These are phyloP conservation scores for Leucophenga maculata DNA, from an alignment of 2,888 invertebrate genomes.

Conservation along the genomic window DNA sequence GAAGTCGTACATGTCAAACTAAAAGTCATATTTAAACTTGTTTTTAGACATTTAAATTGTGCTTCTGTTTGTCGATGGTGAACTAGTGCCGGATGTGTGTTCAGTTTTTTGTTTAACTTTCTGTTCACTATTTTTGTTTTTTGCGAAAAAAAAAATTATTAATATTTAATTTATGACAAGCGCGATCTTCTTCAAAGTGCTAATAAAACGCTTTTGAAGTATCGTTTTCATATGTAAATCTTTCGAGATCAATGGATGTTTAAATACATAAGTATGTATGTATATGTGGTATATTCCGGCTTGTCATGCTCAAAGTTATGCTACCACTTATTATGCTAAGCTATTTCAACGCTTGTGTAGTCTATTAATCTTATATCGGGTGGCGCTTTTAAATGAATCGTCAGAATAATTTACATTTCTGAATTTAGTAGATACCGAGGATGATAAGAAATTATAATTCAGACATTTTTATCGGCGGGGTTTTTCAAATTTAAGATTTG, in stretches of 20 bases:
- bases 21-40: not conserved
- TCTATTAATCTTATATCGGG: not conserved
- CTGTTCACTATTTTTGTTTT: not conserved
- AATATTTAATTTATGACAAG: constrained; percentile 8
- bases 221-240: constrained; percentile 14
- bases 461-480: no score
- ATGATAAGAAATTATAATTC: no score
- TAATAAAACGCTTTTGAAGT: not conserved
- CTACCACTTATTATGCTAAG: not conserved
- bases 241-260: not conserved
- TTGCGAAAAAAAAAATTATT: not conserved
- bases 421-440: no score
- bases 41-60: not conserved
- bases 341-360: not conserved
- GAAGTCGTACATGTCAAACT: not conserved
- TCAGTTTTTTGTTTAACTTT: constrained; percentile 9
- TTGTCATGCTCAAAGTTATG: not conserved
- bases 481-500: no score
- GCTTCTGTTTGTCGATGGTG: constrained; percentile 5
- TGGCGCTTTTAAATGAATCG: not conserved
- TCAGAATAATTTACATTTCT: not conserved
- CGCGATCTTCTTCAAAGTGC: constrained; percentile 9
- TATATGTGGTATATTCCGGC: not conserved
- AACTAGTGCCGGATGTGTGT: constrained; percentile 19
- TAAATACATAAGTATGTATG: not conserved